Evolutionary conservation across 2,113 vertebrate genomes (phyloP).

Genomic region (Vidua macroura): DNA sequence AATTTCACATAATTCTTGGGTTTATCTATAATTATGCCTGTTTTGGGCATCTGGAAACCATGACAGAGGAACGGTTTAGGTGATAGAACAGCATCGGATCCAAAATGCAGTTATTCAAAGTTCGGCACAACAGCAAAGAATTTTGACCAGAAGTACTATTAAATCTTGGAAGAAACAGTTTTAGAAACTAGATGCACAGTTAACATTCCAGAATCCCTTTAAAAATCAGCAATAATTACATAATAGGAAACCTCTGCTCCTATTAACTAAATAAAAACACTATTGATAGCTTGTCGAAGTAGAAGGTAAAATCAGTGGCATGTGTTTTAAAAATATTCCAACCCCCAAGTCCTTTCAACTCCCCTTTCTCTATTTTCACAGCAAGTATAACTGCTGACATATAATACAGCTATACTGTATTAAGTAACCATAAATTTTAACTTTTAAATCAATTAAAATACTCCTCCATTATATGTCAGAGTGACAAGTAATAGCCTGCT

Average conservation of each 20-base stretch:
- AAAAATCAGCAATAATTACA: neutral
- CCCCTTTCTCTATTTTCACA: constrained; percentile 4
- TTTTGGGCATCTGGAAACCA: neutral
- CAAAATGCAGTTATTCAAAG: neutral
- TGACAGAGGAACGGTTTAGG: neutral
- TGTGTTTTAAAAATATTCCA: neutral
- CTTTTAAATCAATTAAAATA: constrained; percentile 64
- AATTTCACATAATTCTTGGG: neutral
- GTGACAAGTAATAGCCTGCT: constrained; percentile 67
- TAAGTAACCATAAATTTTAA: constrained; percentile 45
- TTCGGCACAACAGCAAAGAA: neutral
- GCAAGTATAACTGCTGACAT: neutral
- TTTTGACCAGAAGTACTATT: rapidly evolving
- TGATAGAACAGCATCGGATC: neutral
- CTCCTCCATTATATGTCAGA: constrained; percentile 33
- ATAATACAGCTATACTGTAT: constrained; percentile 16
- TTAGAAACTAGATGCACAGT: neutral
- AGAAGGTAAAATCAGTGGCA: neutral
- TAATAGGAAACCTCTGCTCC: neutral
- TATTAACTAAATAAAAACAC: neutral
- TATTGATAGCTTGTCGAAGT: neutral
- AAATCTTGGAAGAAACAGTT: neutral
- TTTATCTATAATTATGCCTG: neutral
- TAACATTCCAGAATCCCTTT: neutral
- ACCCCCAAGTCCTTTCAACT: neutral